A percentile compares a stretch with the other conserved stretches of the same genome.
Evolutionary conservation across 2,113 vertebrate species (phyloP).

Genomic region (Cephalopholis sonnerati): DNA sequence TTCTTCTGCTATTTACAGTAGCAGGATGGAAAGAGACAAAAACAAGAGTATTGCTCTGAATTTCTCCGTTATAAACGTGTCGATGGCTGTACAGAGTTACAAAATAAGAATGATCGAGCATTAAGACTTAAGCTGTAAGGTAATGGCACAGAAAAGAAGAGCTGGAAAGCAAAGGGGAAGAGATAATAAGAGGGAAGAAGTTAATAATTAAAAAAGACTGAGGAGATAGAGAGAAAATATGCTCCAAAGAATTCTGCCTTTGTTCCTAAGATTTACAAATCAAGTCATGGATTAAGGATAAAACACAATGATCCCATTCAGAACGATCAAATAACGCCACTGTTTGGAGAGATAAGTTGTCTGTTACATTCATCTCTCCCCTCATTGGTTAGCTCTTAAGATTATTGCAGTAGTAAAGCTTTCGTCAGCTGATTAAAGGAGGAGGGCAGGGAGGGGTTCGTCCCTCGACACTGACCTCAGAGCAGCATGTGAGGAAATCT

Average conservation of each 20-base stretch:
- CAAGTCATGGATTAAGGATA: conserved; percentile 20
- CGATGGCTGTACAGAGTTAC: conserved; percentile 49
- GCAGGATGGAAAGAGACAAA: conserved; percentile 46
- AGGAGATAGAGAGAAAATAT: neutral
- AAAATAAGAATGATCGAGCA: conserved; percentile 39
- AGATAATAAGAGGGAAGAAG: too few species aligned
- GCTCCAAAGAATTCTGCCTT: conserved; percentile 20
- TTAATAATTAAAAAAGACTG: neutral
- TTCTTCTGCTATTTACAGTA: conserved; percentile 66
- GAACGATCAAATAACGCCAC: neutral
- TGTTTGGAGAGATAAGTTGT: conserved; percentile 37
- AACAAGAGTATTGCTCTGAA: conserved; percentile 78
- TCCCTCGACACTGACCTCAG: conserved; percentile 2
- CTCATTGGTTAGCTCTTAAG: conserved; percentile 46
- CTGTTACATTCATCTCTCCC: conserved; percentile 67
- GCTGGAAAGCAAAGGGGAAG: neutral
- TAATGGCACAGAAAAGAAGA: conserved; percentile 48
- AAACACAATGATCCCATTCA: conserved; percentile 19
- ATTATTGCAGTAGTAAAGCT: conserved; percentile 73
- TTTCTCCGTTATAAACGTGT: conserved; percentile 55
- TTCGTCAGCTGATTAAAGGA: conserved; percentile 28
- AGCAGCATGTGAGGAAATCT: neutral
- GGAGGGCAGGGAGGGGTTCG: neutral
- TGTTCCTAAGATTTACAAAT: conserved; percentile 29
- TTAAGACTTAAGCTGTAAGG: conserved; percentile 54